Conservation (phyloP, 2,888 invertebrate species). For the Thera obeliscata region DNA sequence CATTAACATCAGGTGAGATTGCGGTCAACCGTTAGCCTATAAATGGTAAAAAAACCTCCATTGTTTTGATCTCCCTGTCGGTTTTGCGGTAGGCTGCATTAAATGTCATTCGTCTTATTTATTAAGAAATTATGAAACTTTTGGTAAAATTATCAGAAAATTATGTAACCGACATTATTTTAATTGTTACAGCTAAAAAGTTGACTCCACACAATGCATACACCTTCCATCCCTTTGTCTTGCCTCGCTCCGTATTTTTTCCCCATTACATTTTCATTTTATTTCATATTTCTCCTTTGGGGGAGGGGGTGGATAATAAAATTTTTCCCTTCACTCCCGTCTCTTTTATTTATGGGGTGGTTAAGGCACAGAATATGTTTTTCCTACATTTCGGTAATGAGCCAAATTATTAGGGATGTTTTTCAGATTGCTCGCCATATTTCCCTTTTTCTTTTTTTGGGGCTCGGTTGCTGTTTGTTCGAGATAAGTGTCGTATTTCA, state of each 20-base stretch:
- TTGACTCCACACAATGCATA: constrained; percentile 51
- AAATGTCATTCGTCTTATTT: no score
- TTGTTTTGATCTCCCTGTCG: no score
- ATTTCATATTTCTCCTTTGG: constrained; percentile 83
- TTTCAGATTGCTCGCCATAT: constrained; percentile 66
- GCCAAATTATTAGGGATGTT: constrained; percentile 81
- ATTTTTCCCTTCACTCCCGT: constrained; percentile 77
- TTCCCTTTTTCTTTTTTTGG: constrained; percentile 50
- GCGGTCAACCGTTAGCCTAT: no score
- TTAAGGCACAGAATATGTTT: constrained; percentile 80
- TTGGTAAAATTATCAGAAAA: no score
- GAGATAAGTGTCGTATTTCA: constrained; percentile 67
- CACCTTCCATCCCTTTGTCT: constrained; percentile 77
- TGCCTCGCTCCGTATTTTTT: constrained; percentile 80
- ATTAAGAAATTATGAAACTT: no score
- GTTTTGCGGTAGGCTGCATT: no score
- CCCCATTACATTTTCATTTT: constrained; percentile 85
- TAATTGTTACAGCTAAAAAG: constrained; percentile 24
- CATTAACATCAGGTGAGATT: no score
- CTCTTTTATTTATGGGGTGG: constrained; percentile 81
- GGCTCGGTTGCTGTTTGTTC: constrained; percentile 52
- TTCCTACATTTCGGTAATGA: constrained; percentile 80
- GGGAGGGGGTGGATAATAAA: constrained; percentile 74
- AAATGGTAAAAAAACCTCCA: no score
- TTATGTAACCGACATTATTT: neutral